Percentiles rank a stretch among this genome's conserved stretches.
These are phyloP conservation scores for Agapornis canus DNA, from an alignment of 2,797 vertebrate species.

Conservation along the genomic window DNA sequence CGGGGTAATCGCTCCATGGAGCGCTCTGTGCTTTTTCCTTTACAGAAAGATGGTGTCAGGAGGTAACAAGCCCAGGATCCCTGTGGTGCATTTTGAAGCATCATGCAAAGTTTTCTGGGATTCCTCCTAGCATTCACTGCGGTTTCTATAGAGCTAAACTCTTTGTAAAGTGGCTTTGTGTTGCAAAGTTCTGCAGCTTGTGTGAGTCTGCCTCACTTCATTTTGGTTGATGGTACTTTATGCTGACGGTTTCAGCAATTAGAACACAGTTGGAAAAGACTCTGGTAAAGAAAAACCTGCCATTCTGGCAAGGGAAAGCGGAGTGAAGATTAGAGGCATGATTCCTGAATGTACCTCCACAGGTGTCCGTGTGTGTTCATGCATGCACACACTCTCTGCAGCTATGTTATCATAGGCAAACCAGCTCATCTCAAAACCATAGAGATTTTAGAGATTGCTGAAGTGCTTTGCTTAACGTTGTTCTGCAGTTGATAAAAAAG, in stretches of 20 bases:
- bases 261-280: not conserved
- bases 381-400: not conserved
- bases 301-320: not conserved
- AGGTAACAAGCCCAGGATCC: not conserved
- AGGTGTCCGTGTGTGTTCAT: not conserved
- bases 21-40: not conserved
- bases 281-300: not conserved
- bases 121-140: slow-evolving; percentile 19
- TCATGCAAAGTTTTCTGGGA: slow-evolving; percentile 9
- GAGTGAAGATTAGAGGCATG: not conserved
- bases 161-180: slow-evolving; percentile 43
- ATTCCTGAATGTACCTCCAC: not conserved
- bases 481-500: not conserved
- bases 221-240: slow-evolving; percentile 4
- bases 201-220: not conserved
- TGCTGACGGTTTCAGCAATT: slow-evolving; percentile 29
- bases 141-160: slow-evolving; percentile 12
- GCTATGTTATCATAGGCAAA: not conserved
- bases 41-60: not conserved
- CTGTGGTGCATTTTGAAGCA: slow-evolving; percentile 21
- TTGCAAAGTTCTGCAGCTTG: slow-evolving; percentile 24
- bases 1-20: not conserved
- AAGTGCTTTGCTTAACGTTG: not conserved
- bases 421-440: not conserved
- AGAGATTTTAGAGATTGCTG: fast-evolving